These are phyloP conservation scores for Rhingia campestris DNA, from an alignment of 2,888 invertebrate genomes.

Conservation along the genomic window DNA sequence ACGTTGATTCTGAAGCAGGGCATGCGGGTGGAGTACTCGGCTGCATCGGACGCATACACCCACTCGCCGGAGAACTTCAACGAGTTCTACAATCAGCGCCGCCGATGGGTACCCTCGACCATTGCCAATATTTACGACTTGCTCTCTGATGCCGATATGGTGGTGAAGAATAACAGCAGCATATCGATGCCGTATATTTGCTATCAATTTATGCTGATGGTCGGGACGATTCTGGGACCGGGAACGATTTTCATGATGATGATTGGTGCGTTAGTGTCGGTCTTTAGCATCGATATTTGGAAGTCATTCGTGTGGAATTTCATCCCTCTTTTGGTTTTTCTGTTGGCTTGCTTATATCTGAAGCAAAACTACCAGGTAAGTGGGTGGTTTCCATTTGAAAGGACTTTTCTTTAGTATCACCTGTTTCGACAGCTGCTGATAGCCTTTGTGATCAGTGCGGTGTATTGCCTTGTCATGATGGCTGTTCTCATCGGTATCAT, in stretches of 20 bases:
- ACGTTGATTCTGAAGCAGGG: conserved; percentile 95
- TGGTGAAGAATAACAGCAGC: conserved; percentile 92
- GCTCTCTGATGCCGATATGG: conserved; percentile 89
- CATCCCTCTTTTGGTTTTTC: conserved; percentile 87
- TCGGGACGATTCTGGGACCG: conserved; percentile 88
- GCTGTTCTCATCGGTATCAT: conserved; percentile 91
- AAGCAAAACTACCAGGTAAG: conserved; percentile 86
- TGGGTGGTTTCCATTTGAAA: neutral
- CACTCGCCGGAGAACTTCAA: conserved; percentile 96
- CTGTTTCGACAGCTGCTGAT: conserved; percentile 84
- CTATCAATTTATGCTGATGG: conserved; percentile 89
- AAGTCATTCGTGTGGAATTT: conserved; percentile 87
- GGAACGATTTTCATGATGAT: conserved; percentile 91
- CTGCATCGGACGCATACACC: conserved; percentile 97
- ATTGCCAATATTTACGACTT: conserved; percentile 97
- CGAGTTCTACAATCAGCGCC: conserved; percentile 96
- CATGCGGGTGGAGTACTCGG: conserved; percentile 96
- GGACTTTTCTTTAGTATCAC: neutral
- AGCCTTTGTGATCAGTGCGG: conserved; percentile 89
- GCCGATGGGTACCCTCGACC: conserved; percentile 98
- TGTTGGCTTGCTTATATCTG: conserved; percentile 86
- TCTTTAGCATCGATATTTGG: conserved; percentile 88
- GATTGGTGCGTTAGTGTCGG: conserved; percentile 89
- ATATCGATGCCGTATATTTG: conserved; percentile 91
- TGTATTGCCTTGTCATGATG: conserved; percentile 94